Base-by-base conservation (phyloP, 2,113 vertebrate species). In the Mus pahari region DNA sequence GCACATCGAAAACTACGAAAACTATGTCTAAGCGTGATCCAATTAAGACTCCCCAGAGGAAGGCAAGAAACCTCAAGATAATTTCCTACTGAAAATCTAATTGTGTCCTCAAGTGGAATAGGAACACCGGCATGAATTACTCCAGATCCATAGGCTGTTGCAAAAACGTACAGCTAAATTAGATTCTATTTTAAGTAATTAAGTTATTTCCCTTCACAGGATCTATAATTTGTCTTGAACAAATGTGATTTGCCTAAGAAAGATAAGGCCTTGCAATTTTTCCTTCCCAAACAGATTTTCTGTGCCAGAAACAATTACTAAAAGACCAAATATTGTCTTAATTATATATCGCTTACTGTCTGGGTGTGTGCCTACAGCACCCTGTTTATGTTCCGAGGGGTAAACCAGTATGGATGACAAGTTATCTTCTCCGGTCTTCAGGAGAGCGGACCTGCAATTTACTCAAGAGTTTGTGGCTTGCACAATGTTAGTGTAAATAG, bases 161-260 rank as follows among this genome's bases (percentile, higher is more conserved):
- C 92, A 95, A 96, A 97, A 95, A 97, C 39, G 74, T 91, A 97
- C 86, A 97, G 86, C 93, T 83, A 97, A 97, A 97, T 97, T 96
- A 96, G 97, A 98, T 98, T 98, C 94, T 96, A 93, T 92, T 96
- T 96, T 96, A 97, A 93, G 94, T 97, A 96, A 97, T 97, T 96
- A 94, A 95, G 83, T 96, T 96, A 96, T 97, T 98, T 97, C 91
- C 93, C 97, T 97, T 95, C 95, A 95, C 79, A 95, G 83, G 94
- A 93, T 93, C 93, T 95, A 91, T 95, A 96, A 97, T 92, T 98
- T 97, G 95, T 95, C 93, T 97, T 95, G 74, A 94, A 96, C 96
- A 97, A 98, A 97, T 98, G 89, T 95, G 95, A 96, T 97, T 97
- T 97, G 95, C 93, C 81, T 95, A 92, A 96, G 94, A 95, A 96